Evolutionary conservation across 2,113 vertebrate species (phyloP).

Genomic region (Thamnaconus septentrionalis): DNA sequence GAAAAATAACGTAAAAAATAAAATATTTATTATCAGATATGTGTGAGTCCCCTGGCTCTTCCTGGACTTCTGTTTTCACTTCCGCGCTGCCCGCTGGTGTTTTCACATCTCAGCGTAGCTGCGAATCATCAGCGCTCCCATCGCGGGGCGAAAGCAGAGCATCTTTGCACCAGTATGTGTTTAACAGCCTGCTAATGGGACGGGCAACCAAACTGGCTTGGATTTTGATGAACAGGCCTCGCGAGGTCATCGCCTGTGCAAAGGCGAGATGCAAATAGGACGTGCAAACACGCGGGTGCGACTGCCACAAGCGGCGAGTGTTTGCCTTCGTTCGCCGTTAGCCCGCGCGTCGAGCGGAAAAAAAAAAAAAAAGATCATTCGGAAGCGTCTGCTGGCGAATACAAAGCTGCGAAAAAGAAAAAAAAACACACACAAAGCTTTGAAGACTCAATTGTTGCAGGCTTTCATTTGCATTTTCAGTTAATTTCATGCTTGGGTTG

Average conservation of each 20-base stretch:
- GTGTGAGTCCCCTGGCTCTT: not conserved
- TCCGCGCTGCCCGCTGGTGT: slow-evolving; percentile 10
- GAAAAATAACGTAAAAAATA: slow-evolving; percentile 3
- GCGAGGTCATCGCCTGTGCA: not conserved
- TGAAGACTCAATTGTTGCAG: slow-evolving; percentile 7
- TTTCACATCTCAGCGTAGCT: slow-evolving; percentile 16
- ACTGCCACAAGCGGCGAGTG: slow-evolving; percentile 3
- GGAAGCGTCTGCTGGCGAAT: slow-evolving; percentile 10
- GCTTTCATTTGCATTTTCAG: slow-evolving; percentile 16
- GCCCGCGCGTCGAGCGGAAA: slow-evolving; percentile 8
- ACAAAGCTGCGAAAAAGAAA: not conserved
- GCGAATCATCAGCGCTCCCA: slow-evolving; percentile 14
- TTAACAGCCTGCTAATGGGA: slow-evolving; percentile 11
- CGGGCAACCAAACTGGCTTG: slow-evolving; percentile 22
- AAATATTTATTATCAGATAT: not conserved
- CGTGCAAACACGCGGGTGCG: slow-evolving; percentile 18
- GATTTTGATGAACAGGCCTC: slow-evolving; percentile 19
- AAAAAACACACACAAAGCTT: not conserved
- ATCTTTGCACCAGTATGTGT: slow-evolving; percentile 27
- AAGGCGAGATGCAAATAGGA: slow-evolving; percentile 16
- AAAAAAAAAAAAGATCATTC: too few relatives aligned
- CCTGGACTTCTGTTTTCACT: not conserved
- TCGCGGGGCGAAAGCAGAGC: slow-evolving; percentile 27
- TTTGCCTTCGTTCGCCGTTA: slow-evolving; percentile 1
- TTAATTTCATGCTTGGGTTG: slow-evolving; percentile 23